phyloP scores from a whole-genome alignment of 2,113 vertebrate species.

The Gobiocypris rarus region DNA sequence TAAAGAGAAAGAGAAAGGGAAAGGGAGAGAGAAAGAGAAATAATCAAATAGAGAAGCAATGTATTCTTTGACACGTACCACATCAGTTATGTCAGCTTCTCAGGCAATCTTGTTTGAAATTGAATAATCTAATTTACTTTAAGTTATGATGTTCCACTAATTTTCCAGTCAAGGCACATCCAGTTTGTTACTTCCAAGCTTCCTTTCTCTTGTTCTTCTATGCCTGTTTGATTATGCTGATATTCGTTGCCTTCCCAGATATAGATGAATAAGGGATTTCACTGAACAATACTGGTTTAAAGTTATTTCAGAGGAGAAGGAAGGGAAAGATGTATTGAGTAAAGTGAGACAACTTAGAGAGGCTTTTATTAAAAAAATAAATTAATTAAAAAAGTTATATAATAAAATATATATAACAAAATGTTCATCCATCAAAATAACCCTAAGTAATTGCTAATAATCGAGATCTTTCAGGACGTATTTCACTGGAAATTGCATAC shows the following conservation, averaged over 20 bases:
- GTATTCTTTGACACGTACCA: constrained; percentile 21
- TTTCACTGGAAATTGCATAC: neutral
- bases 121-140: constrained; percentile 55
- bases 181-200: constrained; percentile 3
- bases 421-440: neutral
- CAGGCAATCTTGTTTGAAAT: constrained; percentile 50
- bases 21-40: too few relatives aligned
- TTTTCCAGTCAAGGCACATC: constrained; percentile 48
- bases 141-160: constrained; percentile 56
- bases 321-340: too few relatives aligned
- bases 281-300: neutral
- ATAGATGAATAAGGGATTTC: neutral
- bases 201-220: neutral
- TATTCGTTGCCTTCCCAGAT: neutral
- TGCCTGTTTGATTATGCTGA: neutral
- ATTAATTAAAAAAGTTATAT: too few relatives aligned
- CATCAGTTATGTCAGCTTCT: constrained; percentile 44
- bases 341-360: too few relatives aligned
- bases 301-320: neutral
- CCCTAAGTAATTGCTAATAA: neutral
- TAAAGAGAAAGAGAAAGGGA: neutral
- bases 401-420: too few relatives aligned
- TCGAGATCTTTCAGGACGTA: neutral
- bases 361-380: too few relatives aligned
- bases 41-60: constrained; percentile 34